Conservation (phyloP, 2,888 invertebrate genomes). For the Neoscelio sp. region DNA sequence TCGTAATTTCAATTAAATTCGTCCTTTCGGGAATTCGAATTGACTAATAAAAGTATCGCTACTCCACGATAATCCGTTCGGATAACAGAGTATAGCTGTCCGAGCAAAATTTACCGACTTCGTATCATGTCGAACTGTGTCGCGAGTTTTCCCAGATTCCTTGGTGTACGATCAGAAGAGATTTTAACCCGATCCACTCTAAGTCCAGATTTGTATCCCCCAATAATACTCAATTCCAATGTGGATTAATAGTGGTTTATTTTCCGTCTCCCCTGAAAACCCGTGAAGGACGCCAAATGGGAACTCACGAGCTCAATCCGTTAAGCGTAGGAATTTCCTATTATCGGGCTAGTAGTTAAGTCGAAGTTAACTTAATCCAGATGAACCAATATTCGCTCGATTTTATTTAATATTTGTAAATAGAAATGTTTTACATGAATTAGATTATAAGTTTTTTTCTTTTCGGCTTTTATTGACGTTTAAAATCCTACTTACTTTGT, state of each 20-base stretch:
- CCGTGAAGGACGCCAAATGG: conserved; percentile 69
- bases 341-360: conserved; percentile 76
- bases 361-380: conserved; percentile 73
- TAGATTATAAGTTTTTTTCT: too few relatives aligned
- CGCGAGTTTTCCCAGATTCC: conserved; percentile 78
- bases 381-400: too few relatives aligned
- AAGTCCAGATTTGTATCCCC: conserved; percentile 82
- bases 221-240: conserved; percentile 83
- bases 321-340: conserved; percentile 72
- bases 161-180: conserved; percentile 79
- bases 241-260: conserved; percentile 83
- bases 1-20: conserved; percentile 47
- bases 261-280: conserved; percentile 71
- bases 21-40: conserved; percentile 40
- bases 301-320: conserved; percentile 58
- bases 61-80: conserved; percentile 23
- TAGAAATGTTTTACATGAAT: too few relatives aligned
- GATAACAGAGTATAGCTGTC: conserved; percentile 17
- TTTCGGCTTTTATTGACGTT: too few relatives aligned
- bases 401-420: too few relatives aligned
- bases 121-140: conserved; percentile 37
- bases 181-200: conserved; percentile 81
- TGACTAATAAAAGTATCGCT: conserved; percentile 23
- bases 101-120: conserved; percentile 32
- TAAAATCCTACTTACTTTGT: too few relatives aligned